Evolutionary conservation across 1,140 invertebrate species (phyloP), one percentile per base, ranked within the genome.

Genomic region (Glossosoma conforme): DNA sequence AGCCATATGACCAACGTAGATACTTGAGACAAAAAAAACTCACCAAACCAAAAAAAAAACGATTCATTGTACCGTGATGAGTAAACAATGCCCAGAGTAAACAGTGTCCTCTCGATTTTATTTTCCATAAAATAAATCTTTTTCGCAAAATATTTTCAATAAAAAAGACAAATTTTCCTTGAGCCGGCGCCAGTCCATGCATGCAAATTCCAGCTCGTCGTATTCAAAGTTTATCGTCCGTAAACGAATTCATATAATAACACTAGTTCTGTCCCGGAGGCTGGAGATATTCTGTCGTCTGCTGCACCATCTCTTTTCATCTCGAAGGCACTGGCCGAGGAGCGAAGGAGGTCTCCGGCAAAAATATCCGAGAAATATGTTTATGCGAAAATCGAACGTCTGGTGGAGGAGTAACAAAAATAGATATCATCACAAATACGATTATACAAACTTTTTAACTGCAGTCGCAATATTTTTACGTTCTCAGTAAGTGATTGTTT

Each of bases 361-460:
- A 19, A 51, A 42, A 51, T 51, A 44, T 51, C 8, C 17, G 25
- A 20, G 22, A 40, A 42, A 50, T 44, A 51, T 19, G 44, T 44
- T 36, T 51, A 51, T 51, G 48, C 20, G 47, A 42, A 49, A 50
- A 50, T 42, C 37, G 35, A 50, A 50, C 42, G 44, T 24, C 9
- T 11, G n/a, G 2, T 9, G 19, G 17, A 42, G 25, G 17, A 25
- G n/a, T n/a, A 55, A 45, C 42, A 45, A 40, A 50, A 44, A 50
- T 38, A 43, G 40, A 35, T 37, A 49, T 43, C 14, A 38, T 48
- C 40, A 48, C 50, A 55, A 55, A 55, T 50, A 45, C 28, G 53
- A 50, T 33, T 42, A 43, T 55, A 55, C 44, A 55, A 55, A 55
- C 53, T 55, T 55, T 55, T 55, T 55, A 55, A 55, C 53, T 55